Evolutionary conservation across 2,113 vertebrate genomes (phyloP), one percentile per base, ranked within the genome.

Genomic region (Tichodroma muraria): DNA sequence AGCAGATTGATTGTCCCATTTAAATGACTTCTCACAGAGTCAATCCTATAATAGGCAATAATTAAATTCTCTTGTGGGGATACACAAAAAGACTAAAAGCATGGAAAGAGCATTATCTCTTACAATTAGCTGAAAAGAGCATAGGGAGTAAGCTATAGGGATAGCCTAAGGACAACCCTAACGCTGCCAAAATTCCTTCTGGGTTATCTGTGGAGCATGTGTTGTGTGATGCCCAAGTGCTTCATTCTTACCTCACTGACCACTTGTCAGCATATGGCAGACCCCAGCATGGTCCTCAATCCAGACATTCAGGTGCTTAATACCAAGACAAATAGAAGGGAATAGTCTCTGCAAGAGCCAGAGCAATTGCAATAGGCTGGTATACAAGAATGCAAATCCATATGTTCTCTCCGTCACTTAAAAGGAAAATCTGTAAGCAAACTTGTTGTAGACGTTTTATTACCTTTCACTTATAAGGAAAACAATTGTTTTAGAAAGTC

Each of bases 11-110:
- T 75, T 85, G 56, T 22, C 68, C 87, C 57, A 66, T 85, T 94
- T 93, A 83, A 95, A 80, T 90, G 68, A 88, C 72, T 96, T 93
- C 45, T 95, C 71, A 87, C 59, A 91, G 71, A 94, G 38, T 40
- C 77, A 90, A 61, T 47, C 70, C n/a, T 84, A 35, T 89, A 89
- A 91, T 61, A 69, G 45, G 52, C 49, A 63, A 94, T 90, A 95
- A 95, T 93, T 89, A 80, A 50, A 82, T 95, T 89, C 69, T 92
- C 90, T 93, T 91, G 64, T 85, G 88, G 44, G 79, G 44, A 88
- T 82, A 79, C 28, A 80, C 33, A 80, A 76, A 80, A 89, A 80
- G 24, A 35, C 79, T 89, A 85, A 91, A 95, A 94, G 88, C 76
- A 71, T 90, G 54, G 64, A 73, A 75, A 95, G 38, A 93, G n/a